Percentiles rank a stretch among this genome's conserved stretches.
phyloP scores from a whole-genome alignment of 2,888 invertebrate species.

The Metallyticus violacea region DNA sequence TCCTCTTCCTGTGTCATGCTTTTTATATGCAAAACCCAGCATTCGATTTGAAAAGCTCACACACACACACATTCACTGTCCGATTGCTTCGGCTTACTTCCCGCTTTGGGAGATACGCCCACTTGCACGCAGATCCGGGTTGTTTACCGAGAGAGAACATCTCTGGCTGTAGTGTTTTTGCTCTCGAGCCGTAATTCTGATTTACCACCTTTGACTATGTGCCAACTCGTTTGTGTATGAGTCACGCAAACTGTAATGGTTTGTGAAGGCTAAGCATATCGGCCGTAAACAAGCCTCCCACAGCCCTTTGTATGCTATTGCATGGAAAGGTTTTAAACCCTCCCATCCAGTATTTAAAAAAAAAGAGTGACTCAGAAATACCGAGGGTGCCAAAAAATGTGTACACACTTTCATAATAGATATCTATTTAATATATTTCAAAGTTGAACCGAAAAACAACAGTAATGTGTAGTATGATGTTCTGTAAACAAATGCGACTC shows the following conservation, averaged over 20 bases:
- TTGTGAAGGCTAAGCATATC: neutral
- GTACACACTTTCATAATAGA: too few relatives aligned
- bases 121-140: neutral
- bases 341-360: neutral
- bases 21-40: neutral
- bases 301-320: neutral
- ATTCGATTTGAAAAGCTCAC: neutral
- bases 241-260: neutral
- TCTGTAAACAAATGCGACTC: too few relatives aligned
- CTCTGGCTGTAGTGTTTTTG: too few relatives aligned
- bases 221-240: neutral
- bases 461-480: too few relatives aligned
- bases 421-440: too few relatives aligned
- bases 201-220: neutral
- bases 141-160: too few relatives aligned
- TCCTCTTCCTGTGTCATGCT: neutral
- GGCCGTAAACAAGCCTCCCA: neutral
- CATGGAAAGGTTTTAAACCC: neutral
- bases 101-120: neutral
- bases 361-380: neutral
- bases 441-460: too few relatives aligned
- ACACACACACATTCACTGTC: too few relatives aligned
- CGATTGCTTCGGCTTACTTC: neutral
- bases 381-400: too few relatives aligned
- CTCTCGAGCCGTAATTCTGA: neutral